Conservation (phyloP, 2,113 vertebrate genomes). For the Megalops atlanticus region DNA sequence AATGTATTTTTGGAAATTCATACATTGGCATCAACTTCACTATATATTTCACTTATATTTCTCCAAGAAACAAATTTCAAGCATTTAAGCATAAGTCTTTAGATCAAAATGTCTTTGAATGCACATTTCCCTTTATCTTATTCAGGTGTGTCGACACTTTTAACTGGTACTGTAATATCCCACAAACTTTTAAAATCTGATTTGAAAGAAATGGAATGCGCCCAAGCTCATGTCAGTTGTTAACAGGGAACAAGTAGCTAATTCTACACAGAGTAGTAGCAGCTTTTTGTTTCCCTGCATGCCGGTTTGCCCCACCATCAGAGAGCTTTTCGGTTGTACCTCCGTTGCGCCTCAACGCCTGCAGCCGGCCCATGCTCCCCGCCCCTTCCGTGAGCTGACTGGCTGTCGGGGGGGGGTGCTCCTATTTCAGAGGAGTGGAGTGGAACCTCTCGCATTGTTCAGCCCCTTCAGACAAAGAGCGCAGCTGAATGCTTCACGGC, state of each 20-base stretch:
- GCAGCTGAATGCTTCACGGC: conserved; percentile 59
- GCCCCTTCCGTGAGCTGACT: conserved; percentile 49
- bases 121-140: too few relatives aligned
- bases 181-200: too few relatives aligned
- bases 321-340: conserved; percentile 37
- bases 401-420: conserved; percentile 29
- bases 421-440: conserved; percentile 59
- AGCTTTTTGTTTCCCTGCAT: conserved; percentile 18
- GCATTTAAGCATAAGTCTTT: too few relatives aligned
- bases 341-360: conserved; percentile 32
- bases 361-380: conserved; percentile 33
- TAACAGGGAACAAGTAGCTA: background rate
- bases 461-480: conserved; percentile 59
- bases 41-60: too few relatives aligned
- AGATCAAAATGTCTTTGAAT: too few relatives aligned
- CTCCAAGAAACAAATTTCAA: too few relatives aligned
- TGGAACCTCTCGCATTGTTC: conserved; percentile 63
- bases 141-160: too few relatives aligned
- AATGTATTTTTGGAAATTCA: too few relatives aligned
- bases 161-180: too few relatives aligned
- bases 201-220: too few relatives aligned
- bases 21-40: too few relatives aligned
- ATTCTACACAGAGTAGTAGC: background rate
- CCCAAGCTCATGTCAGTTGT: background rate
- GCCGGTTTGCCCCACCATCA: conserved; percentile 47